A percentile compares a stretch with the other conserved stretches of the same genome.
phyloP scores from a whole-genome alignment of 2,888 invertebrate species.

The Notocelia uddmanniana region DNA sequence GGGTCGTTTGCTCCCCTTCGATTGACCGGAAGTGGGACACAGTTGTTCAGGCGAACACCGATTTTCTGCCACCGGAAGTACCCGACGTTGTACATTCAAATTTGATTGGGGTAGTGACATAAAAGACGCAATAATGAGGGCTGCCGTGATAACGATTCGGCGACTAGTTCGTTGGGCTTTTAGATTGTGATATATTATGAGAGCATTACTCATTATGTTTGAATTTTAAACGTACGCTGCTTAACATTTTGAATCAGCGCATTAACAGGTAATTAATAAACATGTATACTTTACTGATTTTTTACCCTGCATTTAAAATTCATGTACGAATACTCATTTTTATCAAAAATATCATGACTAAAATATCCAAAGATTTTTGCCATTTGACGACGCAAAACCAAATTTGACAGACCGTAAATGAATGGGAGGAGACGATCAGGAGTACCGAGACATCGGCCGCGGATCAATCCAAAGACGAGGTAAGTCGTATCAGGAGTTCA shows the following conservation, averaged over 20 bases:
- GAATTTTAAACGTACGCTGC: neutral
- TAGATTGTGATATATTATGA: conserved; percentile 36
- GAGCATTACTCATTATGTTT: conserved; percentile 11
- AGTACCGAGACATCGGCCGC: too few relatives aligned
- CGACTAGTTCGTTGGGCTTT: conserved; percentile 49
- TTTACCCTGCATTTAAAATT: too few relatives aligned
- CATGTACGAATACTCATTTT: too few relatives aligned
- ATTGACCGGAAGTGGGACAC: conserved; percentile 82
- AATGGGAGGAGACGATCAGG: too few relatives aligned
- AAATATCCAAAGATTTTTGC: neutral
- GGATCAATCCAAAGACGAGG: too few relatives aligned
- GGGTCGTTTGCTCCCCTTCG: conserved; percentile 65
- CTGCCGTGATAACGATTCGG: conserved; percentile 58
- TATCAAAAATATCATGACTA: neutral
- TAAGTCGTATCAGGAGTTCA: too few relatives aligned
- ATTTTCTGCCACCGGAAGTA: conserved; percentile 85
- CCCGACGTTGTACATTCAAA: conserved; percentile 83
- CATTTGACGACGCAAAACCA: too few relatives aligned
- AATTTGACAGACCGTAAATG: too few relatives aligned
- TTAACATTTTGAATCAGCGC: neutral
- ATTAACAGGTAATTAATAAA: neutral
- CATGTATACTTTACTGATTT: neutral
- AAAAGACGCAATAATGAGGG: conserved; percentile 69
- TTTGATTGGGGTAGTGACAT: conserved; percentile 79
- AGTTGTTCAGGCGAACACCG: conserved; percentile 82